Evolutionary conservation across 2,888 invertebrate species (phyloP).

Genomic region (Gymnoscelis rufifasciata): DNA sequence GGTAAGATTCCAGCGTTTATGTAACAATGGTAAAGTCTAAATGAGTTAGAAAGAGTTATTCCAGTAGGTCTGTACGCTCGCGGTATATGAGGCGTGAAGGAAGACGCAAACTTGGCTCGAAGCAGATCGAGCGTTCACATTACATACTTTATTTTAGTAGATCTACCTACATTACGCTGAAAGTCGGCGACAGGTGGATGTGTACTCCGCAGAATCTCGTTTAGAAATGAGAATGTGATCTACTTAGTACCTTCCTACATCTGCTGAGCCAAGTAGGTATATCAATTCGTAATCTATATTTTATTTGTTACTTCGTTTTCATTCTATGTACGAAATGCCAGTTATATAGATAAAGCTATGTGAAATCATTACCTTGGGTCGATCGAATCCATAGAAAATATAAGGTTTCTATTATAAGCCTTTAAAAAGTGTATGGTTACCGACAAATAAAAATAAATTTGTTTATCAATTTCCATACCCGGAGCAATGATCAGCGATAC

Average conservation of each 20-base stretch:
- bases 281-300: too few species aligned
- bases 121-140: slow-evolving; percentile 31
- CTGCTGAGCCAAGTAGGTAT: too few species aligned
- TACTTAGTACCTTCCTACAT: too few species aligned
- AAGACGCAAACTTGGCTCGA: slow-evolving; percentile 30
- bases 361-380: too few species aligned
- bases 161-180: neutral
- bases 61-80: slow-evolving; percentile 39
- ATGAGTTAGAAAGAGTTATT: slow-evolving; percentile 53
- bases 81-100: slow-evolving; percentile 42
- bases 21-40: slow-evolving; percentile 43
- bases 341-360: too few species aligned
- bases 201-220: too few species aligned
- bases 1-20: slow-evolving; percentile 39
- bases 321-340: too few species aligned
- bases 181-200: neutral
- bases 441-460: neutral
- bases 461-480: neutral
- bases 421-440: neutral
- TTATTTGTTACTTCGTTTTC: too few species aligned
- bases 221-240: too few species aligned
- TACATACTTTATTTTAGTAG: neutral
- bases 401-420: too few species aligned
- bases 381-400: too few species aligned
- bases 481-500: slow-evolving; percentile 1